These are phyloP conservation scores for Clarias batrachus DNA, from an alignment of 2,113 vertebrate species.

Conservation along the genomic window DNA sequence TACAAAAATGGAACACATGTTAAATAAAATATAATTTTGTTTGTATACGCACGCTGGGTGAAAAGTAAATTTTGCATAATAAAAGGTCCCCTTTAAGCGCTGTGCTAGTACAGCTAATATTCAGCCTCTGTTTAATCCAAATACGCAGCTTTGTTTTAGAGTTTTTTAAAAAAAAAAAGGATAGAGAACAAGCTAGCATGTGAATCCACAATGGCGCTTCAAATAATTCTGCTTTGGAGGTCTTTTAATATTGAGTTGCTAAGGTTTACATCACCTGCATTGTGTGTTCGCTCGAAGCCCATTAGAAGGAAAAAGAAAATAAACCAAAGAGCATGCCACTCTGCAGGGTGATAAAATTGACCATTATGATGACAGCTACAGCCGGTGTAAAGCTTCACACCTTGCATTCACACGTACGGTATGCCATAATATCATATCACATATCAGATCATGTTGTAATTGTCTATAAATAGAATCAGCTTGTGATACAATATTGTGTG, in stretches of 20 bases:
- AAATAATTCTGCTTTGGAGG: conserved; percentile 6
- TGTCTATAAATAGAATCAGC: background rate
- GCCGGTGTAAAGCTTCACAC: background rate
- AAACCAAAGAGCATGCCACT: background rate
- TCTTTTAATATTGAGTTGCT: conserved; percentile 6
- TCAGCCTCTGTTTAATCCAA: background rate
- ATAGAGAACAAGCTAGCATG: background rate
- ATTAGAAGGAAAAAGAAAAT: conserved; percentile 17
- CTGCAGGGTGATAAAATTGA: background rate
- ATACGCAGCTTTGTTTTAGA: background rate
- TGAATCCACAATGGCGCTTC: background rate
- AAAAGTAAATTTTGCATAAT: too few species aligned
- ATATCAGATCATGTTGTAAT: too few species aligned
- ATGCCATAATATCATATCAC: background rate
- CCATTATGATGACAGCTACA: background rate
- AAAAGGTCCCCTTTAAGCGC: background rate
- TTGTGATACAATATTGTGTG: background rate
- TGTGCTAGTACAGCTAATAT: background rate
- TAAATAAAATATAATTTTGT: too few species aligned
- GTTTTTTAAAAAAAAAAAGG: background rate
- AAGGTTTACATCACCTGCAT: conserved; percentile 9
- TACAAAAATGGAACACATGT: too few species aligned
- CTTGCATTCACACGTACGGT: background rate
- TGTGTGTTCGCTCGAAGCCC: background rate
- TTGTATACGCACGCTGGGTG: too few species aligned